A percentile compares a stretch with the other conserved stretches of the same genome.
These are phyloP conservation scores for Dascyllus trimaculatus DNA, from an alignment of 2,113 vertebrate genomes.

Conservation along the genomic window DNA sequence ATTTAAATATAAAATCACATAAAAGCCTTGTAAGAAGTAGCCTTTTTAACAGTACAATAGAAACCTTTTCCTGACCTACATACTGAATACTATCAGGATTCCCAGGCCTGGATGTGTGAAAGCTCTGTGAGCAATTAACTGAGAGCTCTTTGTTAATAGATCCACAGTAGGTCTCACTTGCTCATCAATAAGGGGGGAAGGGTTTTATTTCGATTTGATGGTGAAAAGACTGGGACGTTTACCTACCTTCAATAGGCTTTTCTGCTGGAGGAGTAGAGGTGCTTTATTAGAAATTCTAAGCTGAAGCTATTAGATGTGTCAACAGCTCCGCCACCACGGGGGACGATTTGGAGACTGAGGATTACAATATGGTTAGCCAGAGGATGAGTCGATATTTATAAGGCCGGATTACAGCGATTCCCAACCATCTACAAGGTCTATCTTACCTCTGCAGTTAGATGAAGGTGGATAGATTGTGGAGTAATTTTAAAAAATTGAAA, in stretches of 20 bases:
- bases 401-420: neutral
- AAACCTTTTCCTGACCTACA: conserved; percentile 69
- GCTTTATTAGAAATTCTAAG: conserved; percentile 65
- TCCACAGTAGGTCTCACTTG: conserved; percentile 80
- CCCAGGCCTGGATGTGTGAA: conserved; percentile 73
- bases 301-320: conserved; percentile 52
- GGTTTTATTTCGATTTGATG: conserved; percentile 82
- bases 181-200: conserved; percentile 83
- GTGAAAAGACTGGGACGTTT: conserved; percentile 79
- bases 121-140: conserved; percentile 80
- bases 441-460: too few species aligned
- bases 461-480: too few species aligned
- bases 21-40: conserved; percentile 21
- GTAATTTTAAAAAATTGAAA: neutral
- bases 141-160: conserved; percentile 82
- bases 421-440: neutral
- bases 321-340: conserved; percentile 45
- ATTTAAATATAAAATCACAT: conserved; percentile 28
- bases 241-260: conserved; percentile 76
- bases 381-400: neutral
- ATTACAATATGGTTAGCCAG: neutral
- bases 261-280: conserved; percentile 50
- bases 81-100: conserved; percentile 72
- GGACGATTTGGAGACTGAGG: neutral
- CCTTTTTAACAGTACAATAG: conserved; percentile 61